Evolutionary conservation across 2,113 vertebrate species (phyloP).

Genomic region (Rattus rattus): DNA sequence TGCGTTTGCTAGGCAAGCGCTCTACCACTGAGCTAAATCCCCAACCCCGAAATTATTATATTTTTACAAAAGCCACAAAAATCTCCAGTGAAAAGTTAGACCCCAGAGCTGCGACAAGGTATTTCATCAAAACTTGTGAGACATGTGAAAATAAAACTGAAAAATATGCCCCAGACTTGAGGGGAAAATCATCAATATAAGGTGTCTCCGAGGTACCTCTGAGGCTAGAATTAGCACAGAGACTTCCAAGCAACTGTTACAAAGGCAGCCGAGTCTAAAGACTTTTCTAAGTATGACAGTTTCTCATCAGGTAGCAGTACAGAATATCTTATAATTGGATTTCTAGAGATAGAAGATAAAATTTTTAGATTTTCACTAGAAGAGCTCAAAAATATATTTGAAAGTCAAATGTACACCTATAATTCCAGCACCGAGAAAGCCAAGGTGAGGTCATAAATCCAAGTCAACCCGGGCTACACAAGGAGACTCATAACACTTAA

Average conservation of each 20-base stretch:
- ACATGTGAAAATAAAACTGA: not conserved
- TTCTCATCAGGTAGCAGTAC: not conserved
- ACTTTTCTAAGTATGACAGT: not conserved
- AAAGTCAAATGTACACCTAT: not conserved
- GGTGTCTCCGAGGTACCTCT: not conserved
- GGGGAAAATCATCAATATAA: not conserved
- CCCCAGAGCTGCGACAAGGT: not conserved
- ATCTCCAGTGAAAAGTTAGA: not conserved
- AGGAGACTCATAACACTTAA: not conserved
- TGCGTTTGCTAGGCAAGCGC: too few relatives aligned
- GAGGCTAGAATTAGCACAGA: not conserved
- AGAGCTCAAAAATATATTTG: not conserved
- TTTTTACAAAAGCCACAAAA: not conserved
- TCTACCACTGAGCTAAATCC: too few relatives aligned
- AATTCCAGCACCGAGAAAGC: not conserved
- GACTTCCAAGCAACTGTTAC: not conserved
- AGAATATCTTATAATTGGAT: not conserved
- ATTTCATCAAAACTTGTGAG: slow-evolving; percentile 18
- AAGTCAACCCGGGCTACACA: not conserved
- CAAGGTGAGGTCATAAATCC: not conserved
- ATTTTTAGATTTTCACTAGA: not conserved
- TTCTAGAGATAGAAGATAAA: not conserved
- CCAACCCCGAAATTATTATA: not conserved
- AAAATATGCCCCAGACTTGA: not conserved
- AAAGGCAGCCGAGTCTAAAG: not conserved